Percentiles rank a stretch among this genome's conserved stretches.
These are phyloP conservation scores for Circaetus cinerascens DNA, from an alignment of 2,113 vertebrate species.

Conservation along the genomic window DNA sequence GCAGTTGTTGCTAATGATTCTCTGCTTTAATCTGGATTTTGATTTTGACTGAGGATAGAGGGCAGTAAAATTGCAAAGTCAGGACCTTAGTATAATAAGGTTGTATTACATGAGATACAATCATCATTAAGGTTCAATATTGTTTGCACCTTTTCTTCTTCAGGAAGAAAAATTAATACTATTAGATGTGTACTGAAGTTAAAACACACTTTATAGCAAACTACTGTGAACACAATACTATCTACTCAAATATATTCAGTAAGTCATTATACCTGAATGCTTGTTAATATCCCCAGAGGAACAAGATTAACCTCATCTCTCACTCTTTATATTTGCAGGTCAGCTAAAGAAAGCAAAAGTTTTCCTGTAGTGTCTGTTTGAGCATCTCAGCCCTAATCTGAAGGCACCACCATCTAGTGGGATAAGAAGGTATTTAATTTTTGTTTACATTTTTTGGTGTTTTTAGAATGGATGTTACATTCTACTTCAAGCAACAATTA, in stretches of 20 bases:
- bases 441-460: not conserved
- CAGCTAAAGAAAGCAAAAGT: conserved; percentile 18
- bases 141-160: not conserved
- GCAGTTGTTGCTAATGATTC: not conserved
- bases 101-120: not conserved
- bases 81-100: not conserved
- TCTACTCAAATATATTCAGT: not conserved
- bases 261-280: not conserved
- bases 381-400: conserved; percentile 35
- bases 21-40: not conserved
- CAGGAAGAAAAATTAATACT: not conserved
- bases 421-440: conserved; percentile 53
- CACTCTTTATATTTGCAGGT: not conserved
- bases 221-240: not conserved
- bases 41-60: not conserved
- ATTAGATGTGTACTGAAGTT: not conserved
- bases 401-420: conserved; percentile 69
- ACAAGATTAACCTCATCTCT: not conserved
- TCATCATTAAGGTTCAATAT: not conserved
- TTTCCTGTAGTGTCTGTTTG: not conserved
- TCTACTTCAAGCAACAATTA: not conserved
- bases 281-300: not conserved
- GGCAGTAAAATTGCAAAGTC: not conserved
- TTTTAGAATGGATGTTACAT: not conserved
- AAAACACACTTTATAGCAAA: not conserved